phyloP scores from a whole-genome alignment of 2,113 vertebrate species.

The Hippocampus barbouri region DNA sequence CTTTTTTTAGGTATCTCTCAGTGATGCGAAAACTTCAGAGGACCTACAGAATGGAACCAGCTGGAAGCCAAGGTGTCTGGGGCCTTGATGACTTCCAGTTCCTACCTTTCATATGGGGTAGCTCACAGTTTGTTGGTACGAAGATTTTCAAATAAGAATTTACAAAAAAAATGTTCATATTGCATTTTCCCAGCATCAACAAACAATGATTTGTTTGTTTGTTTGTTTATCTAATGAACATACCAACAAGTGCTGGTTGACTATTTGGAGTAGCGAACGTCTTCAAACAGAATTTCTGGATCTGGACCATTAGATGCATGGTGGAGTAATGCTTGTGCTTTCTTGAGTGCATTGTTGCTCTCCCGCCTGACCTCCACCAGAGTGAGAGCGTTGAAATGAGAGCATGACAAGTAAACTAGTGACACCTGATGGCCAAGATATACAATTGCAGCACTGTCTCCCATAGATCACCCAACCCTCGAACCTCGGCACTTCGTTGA shows the following conservation, averaged over 20 bases:
- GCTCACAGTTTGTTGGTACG: conserved; percentile 84
- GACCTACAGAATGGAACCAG: conserved; percentile 95
- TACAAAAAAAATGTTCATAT: background rate
- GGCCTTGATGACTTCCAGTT: conserved; percentile 98
- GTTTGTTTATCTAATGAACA: too few relatives aligned
- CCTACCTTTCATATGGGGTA: conserved; percentile 97
- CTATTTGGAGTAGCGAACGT: background rate
- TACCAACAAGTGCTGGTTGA: background rate
- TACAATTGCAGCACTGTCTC: conserved; percentile 16
- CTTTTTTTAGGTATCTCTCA: conserved; percentile 79
- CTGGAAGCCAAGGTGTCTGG: conserved; percentile 97
- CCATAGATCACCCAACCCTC: conserved; percentile 82
- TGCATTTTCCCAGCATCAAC: background rate
- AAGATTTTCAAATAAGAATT: background rate
- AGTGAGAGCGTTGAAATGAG: background rate
- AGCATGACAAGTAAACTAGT: background rate
- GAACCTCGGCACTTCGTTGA: conserved; percentile 92
- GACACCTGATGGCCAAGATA: conserved; percentile 26
- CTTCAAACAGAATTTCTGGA: background rate
- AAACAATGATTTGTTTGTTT: background rate
- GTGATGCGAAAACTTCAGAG: conserved; percentile 94
- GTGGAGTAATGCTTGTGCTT: background rate
- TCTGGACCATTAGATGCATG: background rate
- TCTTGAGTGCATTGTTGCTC: background rate
- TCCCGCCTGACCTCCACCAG: background rate